Evolutionary conservation across 2,113 vertebrate species (phyloP).

Genomic region (Sorex fumeus): DNA sequence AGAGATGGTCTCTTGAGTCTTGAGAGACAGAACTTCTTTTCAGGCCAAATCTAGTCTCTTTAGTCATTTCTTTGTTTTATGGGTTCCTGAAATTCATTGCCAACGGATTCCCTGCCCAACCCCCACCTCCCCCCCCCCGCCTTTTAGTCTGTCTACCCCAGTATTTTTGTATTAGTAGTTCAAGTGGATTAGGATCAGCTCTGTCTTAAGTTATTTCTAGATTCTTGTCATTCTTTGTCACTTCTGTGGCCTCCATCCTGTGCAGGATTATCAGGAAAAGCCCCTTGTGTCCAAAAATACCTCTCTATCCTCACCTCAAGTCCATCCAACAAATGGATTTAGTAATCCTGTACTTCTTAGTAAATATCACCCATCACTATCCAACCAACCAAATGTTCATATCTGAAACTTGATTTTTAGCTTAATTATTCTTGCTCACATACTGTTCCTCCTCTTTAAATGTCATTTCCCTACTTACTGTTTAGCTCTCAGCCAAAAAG

Average conservation of each 20-base stretch:
- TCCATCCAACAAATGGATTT: not conserved
- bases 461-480: not conserved
- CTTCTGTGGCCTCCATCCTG: not conserved
- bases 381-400: not conserved
- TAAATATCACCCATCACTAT: not conserved
- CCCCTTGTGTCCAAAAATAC: slow-evolving; percentile 27
- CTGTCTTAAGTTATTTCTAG: not conserved
- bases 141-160: not conserved
- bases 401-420: not conserved
- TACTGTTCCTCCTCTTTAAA: not conserved
- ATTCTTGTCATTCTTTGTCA: not conserved
- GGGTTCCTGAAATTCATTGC: too few relatives aligned
- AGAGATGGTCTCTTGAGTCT: too few relatives aligned
- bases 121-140: too few relatives aligned
- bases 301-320: not conserved
- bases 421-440: not conserved
- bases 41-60: too few relatives aligned
- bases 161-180: not conserved
- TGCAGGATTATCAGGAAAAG: too few relatives aligned
- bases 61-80: too few relatives aligned
- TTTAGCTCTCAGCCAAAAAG: not conserved
- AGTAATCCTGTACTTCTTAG: not conserved
- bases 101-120: too few relatives aligned
- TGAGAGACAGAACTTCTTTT: too few relatives aligned
- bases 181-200: not conserved